Evolutionary conservation across 2,797 vertebrate species (phyloP).

Genomic region (Bradypodion pumilum): DNA sequence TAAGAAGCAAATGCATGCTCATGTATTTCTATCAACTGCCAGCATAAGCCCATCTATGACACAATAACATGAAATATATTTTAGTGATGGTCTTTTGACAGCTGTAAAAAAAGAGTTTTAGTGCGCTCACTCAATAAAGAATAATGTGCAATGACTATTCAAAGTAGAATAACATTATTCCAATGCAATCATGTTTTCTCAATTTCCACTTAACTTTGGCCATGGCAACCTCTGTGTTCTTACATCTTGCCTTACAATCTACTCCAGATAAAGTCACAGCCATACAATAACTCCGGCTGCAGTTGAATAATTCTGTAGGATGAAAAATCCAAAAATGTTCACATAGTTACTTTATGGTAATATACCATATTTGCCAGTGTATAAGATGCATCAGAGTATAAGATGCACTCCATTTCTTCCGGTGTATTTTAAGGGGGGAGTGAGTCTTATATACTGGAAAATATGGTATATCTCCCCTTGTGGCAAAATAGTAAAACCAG

Average conservation of each 20-base stretch:
- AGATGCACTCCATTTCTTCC: too few relatives aligned
- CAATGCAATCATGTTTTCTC: background rate
- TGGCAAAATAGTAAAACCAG: background rate
- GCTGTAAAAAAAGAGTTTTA: background rate
- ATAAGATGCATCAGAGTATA: too few relatives aligned
- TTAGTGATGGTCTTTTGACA: background rate
- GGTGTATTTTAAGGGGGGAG: too few relatives aligned
- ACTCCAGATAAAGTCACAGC: background rate
- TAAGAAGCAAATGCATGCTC: background rate
- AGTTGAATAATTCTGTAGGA: background rate
- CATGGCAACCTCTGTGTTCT: background rate
- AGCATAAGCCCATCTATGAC: background rate
- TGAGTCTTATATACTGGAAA: too few relatives aligned
- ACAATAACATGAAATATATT: background rate
- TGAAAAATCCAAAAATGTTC: background rate
- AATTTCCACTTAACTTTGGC: background rate
- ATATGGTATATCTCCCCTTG: too few relatives aligned
- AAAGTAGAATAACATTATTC: slow-evolving; percentile 5
- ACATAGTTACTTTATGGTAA: background rate
- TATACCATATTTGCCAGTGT: too few relatives aligned
- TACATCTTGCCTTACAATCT: background rate
- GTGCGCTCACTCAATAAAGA: background rate
- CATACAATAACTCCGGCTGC: too few relatives aligned
- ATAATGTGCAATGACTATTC: background rate
- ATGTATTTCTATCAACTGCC: background rate